Base-by-base conservation (phyloP, 1,140 invertebrate species). In the Aphidius gifuensis region DNA sequence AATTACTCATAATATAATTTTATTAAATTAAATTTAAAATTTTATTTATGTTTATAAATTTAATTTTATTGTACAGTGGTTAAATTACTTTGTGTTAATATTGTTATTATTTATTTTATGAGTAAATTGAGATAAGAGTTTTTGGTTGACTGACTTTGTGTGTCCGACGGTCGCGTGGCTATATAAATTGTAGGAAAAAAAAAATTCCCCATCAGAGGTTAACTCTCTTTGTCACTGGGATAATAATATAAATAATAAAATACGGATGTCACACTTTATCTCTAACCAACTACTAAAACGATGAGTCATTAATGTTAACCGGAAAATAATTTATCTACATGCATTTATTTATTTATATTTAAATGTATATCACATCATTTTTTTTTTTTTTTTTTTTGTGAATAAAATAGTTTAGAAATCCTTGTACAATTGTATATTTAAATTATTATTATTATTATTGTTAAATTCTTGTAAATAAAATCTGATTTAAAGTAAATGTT, bases 81-180 rank as follows among this genome's bases (percentile, higher is more conserved):
- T 32, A 6, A 32, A 9, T 8, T 6, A 51, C 9, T 8, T 51
- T 32, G 8, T 53, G 11, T 53, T 53, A 32, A 21, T 32, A 1
- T 8, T 38, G 9, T 38, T 53, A 48, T 3, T 57, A 7, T 45
- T 62, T 9, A 42, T 60, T 60, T 60, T 60, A 16, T 40, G 21
- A 60, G 43, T 51, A 43, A 21, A 38, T 50, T 50, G 43, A 55
- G 54, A 6, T 42, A 43, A 55, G 50, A 21, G 55, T 55, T 58
- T 58, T 44, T 40, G 39, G 46, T 62, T 62, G 61, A 57, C 23
- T 62, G 45, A 44, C 21, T 32, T 32, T 32, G 23, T 47, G 50
- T 46, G 56, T 50, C 38, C 60, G 47, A 44, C 39, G 60, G 51
- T 56, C 61, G 55, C 54, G 46, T 47, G 53, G 54, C 16, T 58